A percentile compares a stretch with the other conserved stretches of the same genome.
Evolutionary conservation across 2,888 invertebrate species (phyloP).

Genomic region (Timema cristinae): DNA sequence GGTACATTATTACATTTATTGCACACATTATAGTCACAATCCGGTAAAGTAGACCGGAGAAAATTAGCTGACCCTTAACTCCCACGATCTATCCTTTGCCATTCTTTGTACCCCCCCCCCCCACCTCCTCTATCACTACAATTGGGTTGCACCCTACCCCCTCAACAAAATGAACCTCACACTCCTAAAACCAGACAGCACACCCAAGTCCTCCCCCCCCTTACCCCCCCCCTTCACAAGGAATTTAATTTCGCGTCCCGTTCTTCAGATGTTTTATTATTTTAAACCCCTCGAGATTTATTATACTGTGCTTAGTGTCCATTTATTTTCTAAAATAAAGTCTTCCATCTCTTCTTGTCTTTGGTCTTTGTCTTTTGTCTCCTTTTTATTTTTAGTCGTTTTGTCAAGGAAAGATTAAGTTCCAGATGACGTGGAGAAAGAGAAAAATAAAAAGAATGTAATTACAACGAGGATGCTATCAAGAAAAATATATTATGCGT

Average conservation of each 20-base stretch:
- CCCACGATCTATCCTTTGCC: too few species aligned
- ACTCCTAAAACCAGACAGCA: too few species aligned
- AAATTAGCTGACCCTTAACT: too few species aligned
- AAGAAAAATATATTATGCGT: conserved; percentile 6
- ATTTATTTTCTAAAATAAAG: conserved; percentile 16
- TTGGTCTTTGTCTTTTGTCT: background rate
- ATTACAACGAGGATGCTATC: conserved; percentile 6
- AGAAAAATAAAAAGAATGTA: background rate
- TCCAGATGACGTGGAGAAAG: conserved; percentile 9
- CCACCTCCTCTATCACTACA: too few species aligned
- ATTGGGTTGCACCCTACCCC: too few species aligned
- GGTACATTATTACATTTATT: too few species aligned
- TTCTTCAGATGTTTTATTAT: conserved; percentile 17
- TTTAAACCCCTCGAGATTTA: conserved; percentile 19
- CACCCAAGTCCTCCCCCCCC: too few species aligned
- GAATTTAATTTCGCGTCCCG: conserved; percentile 19
- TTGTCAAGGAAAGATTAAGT: conserved; percentile 14
- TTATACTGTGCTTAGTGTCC: conserved; percentile 16
- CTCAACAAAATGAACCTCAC: too few species aligned
- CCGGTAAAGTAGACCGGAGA: too few species aligned
- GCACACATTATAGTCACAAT: too few species aligned
- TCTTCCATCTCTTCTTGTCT: background rate
- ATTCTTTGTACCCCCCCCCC: too few species aligned
- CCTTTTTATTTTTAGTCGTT: background rate
- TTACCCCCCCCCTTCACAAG: background rate